A percentile compares a stretch with the other conserved stretches of the same genome.
Conservation (phyloP, 2,113 vertebrate species). For the Crotalus viridis region DNA sequence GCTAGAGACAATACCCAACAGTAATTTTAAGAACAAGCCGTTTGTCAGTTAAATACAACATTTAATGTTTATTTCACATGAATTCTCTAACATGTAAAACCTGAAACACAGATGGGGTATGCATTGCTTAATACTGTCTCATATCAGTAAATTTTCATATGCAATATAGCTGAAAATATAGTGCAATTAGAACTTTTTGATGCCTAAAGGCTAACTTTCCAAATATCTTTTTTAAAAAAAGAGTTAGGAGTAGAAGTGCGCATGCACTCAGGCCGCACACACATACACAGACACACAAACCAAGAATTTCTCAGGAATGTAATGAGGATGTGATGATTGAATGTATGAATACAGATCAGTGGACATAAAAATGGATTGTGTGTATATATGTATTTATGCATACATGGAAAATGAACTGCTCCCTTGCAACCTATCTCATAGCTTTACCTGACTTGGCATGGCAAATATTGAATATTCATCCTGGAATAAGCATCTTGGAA, state of each 20-base stretch:
- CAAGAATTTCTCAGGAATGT: neutral
- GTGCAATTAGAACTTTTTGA: neutral
- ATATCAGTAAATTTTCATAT: neutral
- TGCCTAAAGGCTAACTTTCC: neutral
- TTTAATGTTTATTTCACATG: neutral
- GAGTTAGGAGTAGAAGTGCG: neutral
- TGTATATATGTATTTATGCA: neutral
- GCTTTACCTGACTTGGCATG: neutral
- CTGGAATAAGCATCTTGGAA: neutral
- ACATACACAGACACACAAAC: neutral
- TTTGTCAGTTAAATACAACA: neutral
- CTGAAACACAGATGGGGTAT: neutral
- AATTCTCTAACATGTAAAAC: neutral
- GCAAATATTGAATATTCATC: neutral
- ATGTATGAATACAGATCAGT: neutral
- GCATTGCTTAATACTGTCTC: neutral
- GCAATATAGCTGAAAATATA: neutral
- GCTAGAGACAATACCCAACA: neutral
- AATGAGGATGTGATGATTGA: neutral
- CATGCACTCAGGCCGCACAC: neutral
- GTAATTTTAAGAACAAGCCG: neutral
- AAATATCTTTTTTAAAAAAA: neutral
- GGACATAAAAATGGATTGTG: neutral
- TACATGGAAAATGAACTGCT: neutral
- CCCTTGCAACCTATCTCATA: neutral